Evolutionary conservation across 2,888 invertebrate species (phyloP).

Genomic region (Tinea semifulvella): DNA sequence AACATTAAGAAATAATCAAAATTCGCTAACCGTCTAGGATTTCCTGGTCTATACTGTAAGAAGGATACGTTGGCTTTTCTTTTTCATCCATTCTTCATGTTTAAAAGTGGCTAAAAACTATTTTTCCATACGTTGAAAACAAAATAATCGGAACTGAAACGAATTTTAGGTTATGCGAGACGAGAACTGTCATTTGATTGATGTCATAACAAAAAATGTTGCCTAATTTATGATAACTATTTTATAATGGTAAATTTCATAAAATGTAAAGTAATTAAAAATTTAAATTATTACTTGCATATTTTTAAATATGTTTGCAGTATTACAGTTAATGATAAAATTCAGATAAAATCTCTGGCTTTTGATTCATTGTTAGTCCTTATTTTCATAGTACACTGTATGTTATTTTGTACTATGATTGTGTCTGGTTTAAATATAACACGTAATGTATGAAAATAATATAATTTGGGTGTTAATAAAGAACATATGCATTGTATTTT

Average conservation of each 20-base stretch:
- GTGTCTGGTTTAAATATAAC: too few species aligned
- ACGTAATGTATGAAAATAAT: too few species aligned
- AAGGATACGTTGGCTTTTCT: constrained; percentile 51
- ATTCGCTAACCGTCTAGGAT: constrained; percentile 50
- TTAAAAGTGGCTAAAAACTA: constrained; percentile 24
- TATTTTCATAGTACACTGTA: too few species aligned
- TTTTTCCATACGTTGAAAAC: not conserved
- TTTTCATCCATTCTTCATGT: constrained; percentile 66
- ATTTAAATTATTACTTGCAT: too few species aligned
- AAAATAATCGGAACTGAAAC: not conserved
- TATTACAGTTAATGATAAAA: not conserved
- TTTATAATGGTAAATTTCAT: not conserved
- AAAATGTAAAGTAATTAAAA: too few species aligned
- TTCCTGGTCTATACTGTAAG: constrained; percentile 58
- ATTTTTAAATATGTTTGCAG: too few species aligned
- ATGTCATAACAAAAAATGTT: constrained; percentile 6
- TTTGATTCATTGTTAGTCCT: too few species aligned
- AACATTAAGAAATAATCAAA: not conserved
- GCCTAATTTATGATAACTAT: not conserved
- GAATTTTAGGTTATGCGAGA: not conserved
- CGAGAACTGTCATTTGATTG: not conserved
- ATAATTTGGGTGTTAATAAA: too few species aligned
- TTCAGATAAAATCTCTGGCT: not conserved
- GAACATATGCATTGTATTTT: too few species aligned
- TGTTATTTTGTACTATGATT: too few species aligned